phyloP scores from a whole-genome alignment of 2,888 invertebrate species.

The Nomada fucata region DNA sequence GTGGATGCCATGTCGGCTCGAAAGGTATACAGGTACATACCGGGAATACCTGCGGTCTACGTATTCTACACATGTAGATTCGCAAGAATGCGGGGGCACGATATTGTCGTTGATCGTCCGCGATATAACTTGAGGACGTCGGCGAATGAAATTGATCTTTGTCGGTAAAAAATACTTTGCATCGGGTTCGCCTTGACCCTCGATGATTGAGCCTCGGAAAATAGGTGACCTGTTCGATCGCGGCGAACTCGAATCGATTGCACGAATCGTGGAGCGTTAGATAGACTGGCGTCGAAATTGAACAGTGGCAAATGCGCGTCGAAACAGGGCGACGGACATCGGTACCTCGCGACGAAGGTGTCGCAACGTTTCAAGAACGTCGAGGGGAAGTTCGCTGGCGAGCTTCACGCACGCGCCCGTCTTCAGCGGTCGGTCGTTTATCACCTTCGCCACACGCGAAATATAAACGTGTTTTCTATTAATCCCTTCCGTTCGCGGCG shows the following conservation, averaged over 20 bases:
- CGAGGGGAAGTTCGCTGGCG: conserved; percentile 36
- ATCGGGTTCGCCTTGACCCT: too few relatives aligned
- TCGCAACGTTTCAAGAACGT: conserved; percentile 25
- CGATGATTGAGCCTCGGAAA: too few relatives aligned
- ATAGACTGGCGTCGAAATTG: conserved; percentile 21
- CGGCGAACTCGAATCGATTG: too few relatives aligned
- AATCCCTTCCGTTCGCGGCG: conserved; percentile 75
- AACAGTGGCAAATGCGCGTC: conserved; percentile 22
- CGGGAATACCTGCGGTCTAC: conserved; percentile 44
- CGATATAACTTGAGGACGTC: not conserved
- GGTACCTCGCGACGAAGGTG: conserved; percentile 35
- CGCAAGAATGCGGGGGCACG: not conserved
- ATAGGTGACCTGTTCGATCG: too few relatives aligned
- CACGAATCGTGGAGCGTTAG: conserved; percentile 31
- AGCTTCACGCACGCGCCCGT: conserved; percentile 61
- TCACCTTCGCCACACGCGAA: conserved; percentile 74
- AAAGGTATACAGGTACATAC: conserved; percentile 10
- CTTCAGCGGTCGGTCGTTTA: conserved; percentile 67
- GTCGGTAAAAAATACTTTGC: too few relatives aligned
- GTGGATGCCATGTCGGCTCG: conserved; percentile 13
- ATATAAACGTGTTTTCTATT: conserved; percentile 79
- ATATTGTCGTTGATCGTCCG: not conserved
- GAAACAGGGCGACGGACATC: conserved; percentile 29
- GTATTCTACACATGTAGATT: conserved; percentile 18
- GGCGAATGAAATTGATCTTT: not conserved